These are phyloP conservation scores for Ernsta delagoae DNA, from an alignment of 2,888 invertebrate genomes.

Conservation along the genomic window DNA sequence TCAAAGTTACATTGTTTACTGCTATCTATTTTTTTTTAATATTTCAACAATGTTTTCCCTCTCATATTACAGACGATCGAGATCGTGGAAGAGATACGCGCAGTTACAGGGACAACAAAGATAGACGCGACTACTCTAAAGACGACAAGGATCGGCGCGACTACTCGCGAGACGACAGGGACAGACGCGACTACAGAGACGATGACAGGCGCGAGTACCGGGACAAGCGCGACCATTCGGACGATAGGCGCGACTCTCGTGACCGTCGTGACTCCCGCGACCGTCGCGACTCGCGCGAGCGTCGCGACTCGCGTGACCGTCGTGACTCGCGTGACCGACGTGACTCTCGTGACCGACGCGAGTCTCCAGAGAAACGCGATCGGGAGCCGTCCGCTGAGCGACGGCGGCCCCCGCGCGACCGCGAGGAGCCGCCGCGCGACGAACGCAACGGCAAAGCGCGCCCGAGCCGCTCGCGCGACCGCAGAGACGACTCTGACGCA, in stretches of 20 bases:
- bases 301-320: constrained; percentile 61
- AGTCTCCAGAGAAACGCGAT: constrained; percentile 53
- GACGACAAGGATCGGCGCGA: constrained; percentile 50
- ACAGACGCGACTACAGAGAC: constrained; percentile 48
- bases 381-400: constrained; percentile 27
- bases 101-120: constrained; percentile 62
- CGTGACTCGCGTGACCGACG: constrained; percentile 55
- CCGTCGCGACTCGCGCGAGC: constrained; percentile 61
- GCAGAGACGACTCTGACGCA: constrained; percentile 60
- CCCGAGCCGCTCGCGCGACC: constrained; percentile 54
- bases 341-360: constrained; percentile 58
- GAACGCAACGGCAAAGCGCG: constrained; percentile 5
- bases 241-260: constrained; percentile 42
- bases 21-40: neutral
- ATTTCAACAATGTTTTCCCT: neutral
- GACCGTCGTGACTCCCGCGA: constrained; percentile 45
- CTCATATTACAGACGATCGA: constrained; percentile 55
- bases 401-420: constrained; percentile 52
- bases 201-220: constrained; percentile 46
- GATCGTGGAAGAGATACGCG: constrained; percentile 70
- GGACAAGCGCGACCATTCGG: constrained; percentile 46
- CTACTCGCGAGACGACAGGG: constrained; percentile 54
- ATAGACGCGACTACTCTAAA: constrained; percentile 49
- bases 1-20: neutral
- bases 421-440: constrained; percentile 38